Evolutionary conservation across 2,888 invertebrate species (phyloP), one percentile per base, ranked within the genome.

Genomic region (Stenolophus ochropezus): DNA sequence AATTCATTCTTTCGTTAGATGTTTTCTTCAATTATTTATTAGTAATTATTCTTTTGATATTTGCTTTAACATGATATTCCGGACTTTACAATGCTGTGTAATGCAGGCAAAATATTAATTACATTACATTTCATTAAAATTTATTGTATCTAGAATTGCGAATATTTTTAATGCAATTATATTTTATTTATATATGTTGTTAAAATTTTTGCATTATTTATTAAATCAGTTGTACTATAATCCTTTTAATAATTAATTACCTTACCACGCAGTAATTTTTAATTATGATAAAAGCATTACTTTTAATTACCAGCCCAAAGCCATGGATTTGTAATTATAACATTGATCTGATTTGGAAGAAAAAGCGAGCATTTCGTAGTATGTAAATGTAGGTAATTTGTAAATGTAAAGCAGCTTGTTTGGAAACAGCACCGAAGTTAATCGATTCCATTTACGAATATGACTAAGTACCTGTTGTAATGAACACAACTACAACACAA

Each of bases 401-500:
- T 20, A 56, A 56, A 56, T 56, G 56, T 21, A 20, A 56, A 56
- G 20, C 51, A 18, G 11, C 11, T 11, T 21, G 20, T 56, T 20
- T 56, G 20, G 21, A 56, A 56, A 56, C 20, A 53, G 51, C 16
- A 16, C 56, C 5, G 8, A 56, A 56, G 20, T 56, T 18, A 65
- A 65, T 23, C 65, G 27, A 65, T 65, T 65, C 65, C n/a, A 18
- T 65, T 65, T 65, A 65, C 65, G 33, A 65, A 27, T 65, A 65
- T 65, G 33, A 65, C 65, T 33, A 16, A 33, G 56, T 56, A 56
- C 56, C 16, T 65, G 25, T 14, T 11, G 33, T 65, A 65, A 65
- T 65, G 33, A 65, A 27, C 65, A 25, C 14, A 25, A 25, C 27
- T 65, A 33, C 65, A 14, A 71, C 71, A 71, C 21, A 25, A 71